phyloP scores from a whole-genome alignment of 2,797 vertebrate genomes.

The Halcyon leucocephala region DNA sequence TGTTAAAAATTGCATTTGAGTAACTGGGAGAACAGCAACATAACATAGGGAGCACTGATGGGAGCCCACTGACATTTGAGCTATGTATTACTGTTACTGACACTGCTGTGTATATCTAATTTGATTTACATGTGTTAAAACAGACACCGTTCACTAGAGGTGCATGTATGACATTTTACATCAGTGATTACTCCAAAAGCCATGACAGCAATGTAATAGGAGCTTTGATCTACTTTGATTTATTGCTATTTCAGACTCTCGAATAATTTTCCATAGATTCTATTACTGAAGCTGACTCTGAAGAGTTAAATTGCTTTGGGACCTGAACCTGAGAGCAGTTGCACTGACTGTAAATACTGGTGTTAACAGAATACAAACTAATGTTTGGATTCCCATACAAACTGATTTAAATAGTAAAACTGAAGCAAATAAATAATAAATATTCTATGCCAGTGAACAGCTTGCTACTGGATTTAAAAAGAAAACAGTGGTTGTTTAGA shows the following conservation, averaged over 20 bases:
- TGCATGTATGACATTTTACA: neutral
- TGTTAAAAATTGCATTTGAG: neutral
- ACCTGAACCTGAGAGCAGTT: neutral
- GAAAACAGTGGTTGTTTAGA: neutral
- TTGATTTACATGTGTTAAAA: neutral
- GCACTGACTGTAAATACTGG: neutral
- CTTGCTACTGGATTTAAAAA: neutral
- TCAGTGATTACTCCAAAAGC: conserved; percentile 7
- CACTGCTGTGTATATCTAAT: neutral
- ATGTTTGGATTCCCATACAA: conserved; percentile 14
- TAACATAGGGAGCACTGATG: neutral
- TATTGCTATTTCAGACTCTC: neutral
- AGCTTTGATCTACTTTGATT: conserved; percentile 12
- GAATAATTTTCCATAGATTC: neutral
- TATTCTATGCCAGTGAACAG: neutral
- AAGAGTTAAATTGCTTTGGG: neutral
- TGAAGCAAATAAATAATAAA: conserved; percentile 6
- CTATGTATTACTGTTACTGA: neutral
- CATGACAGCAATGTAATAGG: neutral
- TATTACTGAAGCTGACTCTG: neutral
- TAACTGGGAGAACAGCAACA: neutral
- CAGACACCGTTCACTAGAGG: neutral
- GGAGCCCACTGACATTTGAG: neutral
- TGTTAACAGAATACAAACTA: neutral
- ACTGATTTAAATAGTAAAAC: neutral